Evolutionary conservation across 2,888 invertebrate species (phyloP).

Genomic region (Nineta flava): DNA sequence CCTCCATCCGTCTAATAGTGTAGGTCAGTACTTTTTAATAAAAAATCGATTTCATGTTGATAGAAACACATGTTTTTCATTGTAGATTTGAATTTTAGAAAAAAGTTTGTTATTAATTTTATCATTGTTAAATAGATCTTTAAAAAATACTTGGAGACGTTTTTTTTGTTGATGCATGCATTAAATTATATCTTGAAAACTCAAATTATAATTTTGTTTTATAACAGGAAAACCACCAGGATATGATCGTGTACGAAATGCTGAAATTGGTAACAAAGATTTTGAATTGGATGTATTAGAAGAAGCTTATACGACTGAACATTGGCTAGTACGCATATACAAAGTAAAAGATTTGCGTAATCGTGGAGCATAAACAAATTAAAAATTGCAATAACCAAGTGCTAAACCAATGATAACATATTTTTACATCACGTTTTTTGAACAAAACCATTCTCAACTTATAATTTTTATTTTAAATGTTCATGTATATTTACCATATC

Average conservation of each 20-base stretch:
- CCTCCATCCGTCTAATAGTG: too few relatives aligned
- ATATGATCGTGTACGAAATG: constrained; percentile 87
- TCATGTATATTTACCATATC: too few relatives aligned
- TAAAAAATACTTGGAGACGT: too few relatives aligned
- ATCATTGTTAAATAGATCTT: too few relatives aligned
- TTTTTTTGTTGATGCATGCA: too few relatives aligned
- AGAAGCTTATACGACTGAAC: constrained; percentile 98
- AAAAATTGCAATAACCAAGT: neutral
- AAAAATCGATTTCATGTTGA: too few relatives aligned
- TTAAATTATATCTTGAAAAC: too few relatives aligned
- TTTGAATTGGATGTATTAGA: constrained; percentile 96
- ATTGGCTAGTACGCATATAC: constrained; percentile 97
- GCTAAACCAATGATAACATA: neutral
- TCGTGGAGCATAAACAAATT: constrained; percentile 47
- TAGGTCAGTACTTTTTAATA: too few relatives aligned
- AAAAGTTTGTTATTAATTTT: too few relatives aligned
- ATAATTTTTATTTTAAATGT: too few relatives aligned
- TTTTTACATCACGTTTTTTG: neutral
- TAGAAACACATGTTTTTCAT: too few relatives aligned
- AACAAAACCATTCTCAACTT: neutral
- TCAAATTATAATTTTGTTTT: neutral
- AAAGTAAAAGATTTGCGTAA: constrained; percentile 92
- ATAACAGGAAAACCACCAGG: constrained; percentile 75
- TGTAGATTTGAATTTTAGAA: too few relatives aligned
- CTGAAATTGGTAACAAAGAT: constrained; percentile 98